Evolutionary conservation across 2,113 vertebrate species (phyloP).

Genomic region (Cyphomyrus discorhynchus): DNA sequence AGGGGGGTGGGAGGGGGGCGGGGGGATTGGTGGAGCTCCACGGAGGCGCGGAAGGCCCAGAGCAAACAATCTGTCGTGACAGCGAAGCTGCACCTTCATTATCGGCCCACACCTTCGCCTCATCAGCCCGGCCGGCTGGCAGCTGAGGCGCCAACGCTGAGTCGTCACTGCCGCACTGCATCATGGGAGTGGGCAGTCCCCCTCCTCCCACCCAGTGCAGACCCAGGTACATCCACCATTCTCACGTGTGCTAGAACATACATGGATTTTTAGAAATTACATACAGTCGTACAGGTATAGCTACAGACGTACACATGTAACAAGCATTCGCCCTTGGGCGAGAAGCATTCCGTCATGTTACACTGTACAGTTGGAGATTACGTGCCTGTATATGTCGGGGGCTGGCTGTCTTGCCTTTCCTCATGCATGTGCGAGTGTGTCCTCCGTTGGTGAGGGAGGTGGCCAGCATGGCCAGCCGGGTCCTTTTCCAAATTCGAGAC

Average conservation of each 20-base stretch:
- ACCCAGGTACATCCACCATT: conserved; percentile 37
- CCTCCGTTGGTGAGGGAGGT: background rate
- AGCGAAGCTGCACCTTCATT: conserved; percentile 62
- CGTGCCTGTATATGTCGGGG: background rate
- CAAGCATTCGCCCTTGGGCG: background rate
- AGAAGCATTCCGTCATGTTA: background rate
- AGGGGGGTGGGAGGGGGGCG: conserved; percentile 29
- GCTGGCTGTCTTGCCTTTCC: background rate
- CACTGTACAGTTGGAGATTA: background rate
- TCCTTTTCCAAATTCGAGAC: too few species aligned
- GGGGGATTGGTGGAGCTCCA: conserved; percentile 37
- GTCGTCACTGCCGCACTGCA: conserved; percentile 34
- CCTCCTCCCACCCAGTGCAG: conserved; percentile 21
- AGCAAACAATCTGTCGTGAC: conserved; percentile 62
- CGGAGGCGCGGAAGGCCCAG: conserved; percentile 45
- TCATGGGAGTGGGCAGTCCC: conserved; percentile 44
- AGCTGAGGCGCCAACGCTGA: conserved; percentile 65
- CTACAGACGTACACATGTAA: background rate
- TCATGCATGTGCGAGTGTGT: background rate
- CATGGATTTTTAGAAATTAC: background rate
- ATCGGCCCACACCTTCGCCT: conserved; percentile 58
- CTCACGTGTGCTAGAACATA: conserved; percentile 10
- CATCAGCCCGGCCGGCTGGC: conserved; percentile 54
- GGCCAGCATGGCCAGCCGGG: too few species aligned
- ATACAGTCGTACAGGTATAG: background rate